phyloP scores from a whole-genome alignment of 2,888 invertebrate species.

The Dynastes tityus region DNA sequence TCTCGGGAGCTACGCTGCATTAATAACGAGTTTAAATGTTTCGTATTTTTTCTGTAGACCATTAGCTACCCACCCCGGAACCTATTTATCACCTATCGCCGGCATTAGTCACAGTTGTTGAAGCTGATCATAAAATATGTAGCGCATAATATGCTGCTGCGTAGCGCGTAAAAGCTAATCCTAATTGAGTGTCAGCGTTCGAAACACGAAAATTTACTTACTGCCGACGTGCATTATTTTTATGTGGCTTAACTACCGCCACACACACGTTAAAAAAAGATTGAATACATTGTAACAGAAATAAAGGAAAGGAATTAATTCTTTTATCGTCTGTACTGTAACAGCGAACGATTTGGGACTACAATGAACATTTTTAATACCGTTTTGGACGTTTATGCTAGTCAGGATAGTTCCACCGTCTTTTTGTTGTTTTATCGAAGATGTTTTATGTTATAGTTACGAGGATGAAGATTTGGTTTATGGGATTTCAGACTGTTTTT shows the following conservation, averaged over 20 bases:
- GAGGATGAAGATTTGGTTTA: too few species aligned
- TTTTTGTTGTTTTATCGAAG: too few species aligned
- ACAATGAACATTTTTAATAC: too few species aligned
- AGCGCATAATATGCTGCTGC: conserved; percentile 38
- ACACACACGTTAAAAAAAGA: conserved; percentile 11
- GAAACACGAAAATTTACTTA: conserved; percentile 45
- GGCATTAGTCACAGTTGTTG: conserved; percentile 43
- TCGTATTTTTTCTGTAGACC: conserved; percentile 30
- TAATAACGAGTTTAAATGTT: conserved; percentile 35
- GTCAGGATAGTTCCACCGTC: too few species aligned
- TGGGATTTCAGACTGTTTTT: too few species aligned
- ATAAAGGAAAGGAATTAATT: conserved; percentile 2
- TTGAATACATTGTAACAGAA: background rate
- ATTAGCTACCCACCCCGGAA: conserved; percentile 40
- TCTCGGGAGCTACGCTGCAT: conserved; percentile 1
- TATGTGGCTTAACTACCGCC: conserved; percentile 24
- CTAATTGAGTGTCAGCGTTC: conserved; percentile 43
- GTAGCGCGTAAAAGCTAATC: conserved; percentile 36
- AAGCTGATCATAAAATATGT: conserved; percentile 46
- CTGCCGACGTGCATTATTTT: conserved; percentile 15
- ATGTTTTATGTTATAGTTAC: too few species aligned
- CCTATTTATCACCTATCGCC: conserved; percentile 46
- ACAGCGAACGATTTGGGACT: too few species aligned
- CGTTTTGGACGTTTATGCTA: too few species aligned
- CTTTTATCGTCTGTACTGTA: background rate